Conservation (phyloP, 2,113 vertebrate species). For the Sinocyclocheilus anophthalmus region DNA sequence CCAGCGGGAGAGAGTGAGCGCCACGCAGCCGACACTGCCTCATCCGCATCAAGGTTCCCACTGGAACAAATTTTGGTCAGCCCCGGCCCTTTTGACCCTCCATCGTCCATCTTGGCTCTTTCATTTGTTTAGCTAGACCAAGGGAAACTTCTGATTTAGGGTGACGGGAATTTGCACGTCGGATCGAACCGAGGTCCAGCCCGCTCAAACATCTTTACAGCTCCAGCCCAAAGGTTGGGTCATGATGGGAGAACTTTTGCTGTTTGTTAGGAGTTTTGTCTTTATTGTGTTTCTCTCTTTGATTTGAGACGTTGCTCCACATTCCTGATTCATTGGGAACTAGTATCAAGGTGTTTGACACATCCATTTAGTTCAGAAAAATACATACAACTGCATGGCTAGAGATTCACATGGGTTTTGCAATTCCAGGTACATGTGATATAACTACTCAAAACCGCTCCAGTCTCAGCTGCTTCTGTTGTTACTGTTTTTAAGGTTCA, state of each 20-base stretch:
- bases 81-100: constrained; percentile 66
- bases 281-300: constrained; percentile 31
- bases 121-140: constrained; percentile 58
- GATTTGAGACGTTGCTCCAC: constrained; percentile 39
- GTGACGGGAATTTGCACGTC: constrained; percentile 76
- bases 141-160: constrained; percentile 50
- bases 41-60: constrained; percentile 75
- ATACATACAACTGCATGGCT: constrained; percentile 42
- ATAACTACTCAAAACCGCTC: background rate
- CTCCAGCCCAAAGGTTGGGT: constrained; percentile 60
- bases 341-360: constrained; percentile 30
- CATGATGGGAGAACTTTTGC: constrained; percentile 69
- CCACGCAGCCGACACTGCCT: constrained; percentile 66
- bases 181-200: constrained; percentile 69
- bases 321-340: constrained; percentile 49
- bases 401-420: constrained; percentile 52
- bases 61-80: constrained; percentile 69
- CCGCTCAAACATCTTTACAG: constrained; percentile 63
- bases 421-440: constrained; percentile 2
- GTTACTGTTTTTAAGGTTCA: constrained; percentile 23
- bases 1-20: constrained; percentile 92
- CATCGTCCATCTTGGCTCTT: constrained; percentile 54
- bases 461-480: constrained; percentile 19
- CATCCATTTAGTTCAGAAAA: constrained; percentile 28
- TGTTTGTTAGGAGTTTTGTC: constrained; percentile 27